A percentile compares a stretch with the other conserved stretches of the same genome.
These are phyloP conservation scores for Desmophyllum pertusum DNA, from an alignment of 92 coral and sea anemone species.

Conservation along the genomic window DNA sequence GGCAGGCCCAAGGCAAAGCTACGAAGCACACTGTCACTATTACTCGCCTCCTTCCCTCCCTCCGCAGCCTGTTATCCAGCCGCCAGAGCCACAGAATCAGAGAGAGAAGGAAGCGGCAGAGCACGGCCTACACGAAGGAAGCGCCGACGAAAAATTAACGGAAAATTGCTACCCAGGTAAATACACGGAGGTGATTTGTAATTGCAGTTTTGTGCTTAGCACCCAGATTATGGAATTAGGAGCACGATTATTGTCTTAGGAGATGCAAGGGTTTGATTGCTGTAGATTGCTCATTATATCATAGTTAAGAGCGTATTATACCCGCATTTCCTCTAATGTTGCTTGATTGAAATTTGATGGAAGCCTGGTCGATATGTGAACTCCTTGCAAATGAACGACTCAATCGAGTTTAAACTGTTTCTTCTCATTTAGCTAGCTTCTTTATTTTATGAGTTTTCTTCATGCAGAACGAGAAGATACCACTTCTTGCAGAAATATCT, in stretches of 20 bases:
- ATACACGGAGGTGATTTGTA: conserved; percentile 13
- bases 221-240: conserved; percentile 27
- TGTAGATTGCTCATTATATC: conserved; percentile 37
- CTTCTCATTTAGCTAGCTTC: not conserved
- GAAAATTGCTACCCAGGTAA: conserved; percentile 64
- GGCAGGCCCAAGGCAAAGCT: conserved; percentile 47
- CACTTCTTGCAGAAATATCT: not conserved
- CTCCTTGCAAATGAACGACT: not conserved
- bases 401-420: not conserved
- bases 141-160: conserved; percentile 62
- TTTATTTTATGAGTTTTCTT: not conserved
- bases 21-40: conserved; percentile 55
- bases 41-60: conserved; percentile 49
- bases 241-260: conserved; percentile 8
- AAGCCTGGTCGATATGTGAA: not conserved
- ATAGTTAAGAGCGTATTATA: conserved; percentile 43
- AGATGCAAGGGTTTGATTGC: conserved; percentile 30
- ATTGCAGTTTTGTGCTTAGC: conserved; percentile 17
- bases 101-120: conserved; percentile 33
- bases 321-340: conserved; percentile 35
- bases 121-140: conserved; percentile 5
- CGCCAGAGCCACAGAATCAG: conserved; percentile 32
- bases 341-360: conserved; percentile 44
- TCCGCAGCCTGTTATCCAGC: conserved; percentile 40
- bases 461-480: not conserved